phyloP scores from a whole-genome alignment of 2,888 invertebrate genomes.

The Pyrochroa serraticornis region DNA sequence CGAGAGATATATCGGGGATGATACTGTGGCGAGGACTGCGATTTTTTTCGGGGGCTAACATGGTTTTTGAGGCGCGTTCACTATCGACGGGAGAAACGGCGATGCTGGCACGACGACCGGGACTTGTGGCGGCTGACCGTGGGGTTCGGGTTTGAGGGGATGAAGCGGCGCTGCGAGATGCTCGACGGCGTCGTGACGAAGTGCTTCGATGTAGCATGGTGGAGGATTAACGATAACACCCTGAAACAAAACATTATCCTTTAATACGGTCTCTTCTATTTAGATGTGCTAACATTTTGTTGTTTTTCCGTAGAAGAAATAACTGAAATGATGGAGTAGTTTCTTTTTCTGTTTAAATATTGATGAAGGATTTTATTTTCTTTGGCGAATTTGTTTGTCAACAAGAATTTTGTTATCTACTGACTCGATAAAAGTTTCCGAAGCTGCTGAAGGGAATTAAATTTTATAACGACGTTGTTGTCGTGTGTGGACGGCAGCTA shows the following conservation, averaged over 20 bases:
- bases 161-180: slow-evolving; percentile 70
- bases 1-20: slow-evolving; percentile 56
- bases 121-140: slow-evolving; percentile 57
- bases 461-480: background rate
- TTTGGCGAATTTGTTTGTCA: too few relatives aligned
- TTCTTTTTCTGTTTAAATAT: too few relatives aligned
- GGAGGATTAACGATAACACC: background rate
- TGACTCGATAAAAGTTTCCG: background rate
- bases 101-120: slow-evolving; percentile 54
- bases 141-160: slow-evolving; percentile 67
- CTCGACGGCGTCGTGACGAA: slow-evolving; percentile 70
- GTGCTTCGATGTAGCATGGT: slow-evolving; percentile 69
- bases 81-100: slow-evolving; percentile 55
- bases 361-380: too few relatives aligned
- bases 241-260: slow-evolving; percentile 9
- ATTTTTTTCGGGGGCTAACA: slow-evolving; percentile 54
- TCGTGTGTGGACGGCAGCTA: background rate
- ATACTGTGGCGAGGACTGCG: slow-evolving; percentile 59
- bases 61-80: slow-evolving; percentile 43
- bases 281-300: too few relatives aligned
- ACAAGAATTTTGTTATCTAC: too few relatives aligned
- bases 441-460: background rate
- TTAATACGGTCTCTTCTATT: too few relatives aligned
- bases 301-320: too few relatives aligned
- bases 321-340: too few relatives aligned